Base-by-base conservation (phyloP, 1,140 invertebrate species). In the Homalodisca vitripennis region DNA sequence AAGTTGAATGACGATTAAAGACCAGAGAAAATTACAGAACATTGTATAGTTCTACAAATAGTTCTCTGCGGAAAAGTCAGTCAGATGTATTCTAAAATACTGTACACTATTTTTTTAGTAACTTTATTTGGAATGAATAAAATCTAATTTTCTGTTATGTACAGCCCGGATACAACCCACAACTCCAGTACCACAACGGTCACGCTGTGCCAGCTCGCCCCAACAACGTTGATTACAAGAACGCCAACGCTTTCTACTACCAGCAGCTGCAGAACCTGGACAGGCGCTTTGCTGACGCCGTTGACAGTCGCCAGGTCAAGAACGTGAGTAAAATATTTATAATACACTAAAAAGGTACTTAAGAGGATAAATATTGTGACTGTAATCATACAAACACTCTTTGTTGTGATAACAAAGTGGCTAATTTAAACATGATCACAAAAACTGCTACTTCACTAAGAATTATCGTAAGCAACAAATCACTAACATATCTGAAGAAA, bases 151-250 rank as follows among this genome's bases (percentile, higher is more conserved):
- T 68, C n/a, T 34, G 47, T 66, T 20, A 27, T 13, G 22, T 65
- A 22, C 51, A 72, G 68, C n/a, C 62, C 22, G 71, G 68, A n/a
- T 72, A 66, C 71, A 72, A 72, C 62, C 71, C 71, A 1, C n/a
- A 70, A 17, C 68, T 72, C 13, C 67, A 69, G 47, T 60, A 72
- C 51, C 31, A 55, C 3, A 72, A 72, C 48, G 71, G 71, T 22
- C 47, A 70, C 30, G 47, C 67, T 13, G 48, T 72, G n/a, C 71
- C 71, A 20, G 68, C 51, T 20, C 60, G 71, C 24, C 67, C 67
- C 2, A n/a, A 47, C 1, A 70, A 70, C 51, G 30, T 46, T 48
- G 34, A 65, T 20, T 62, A 63, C 68, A 64, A 31, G 2, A 48
- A 64, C n/a, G 57, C 57, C 62, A 68, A 72, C 68, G 46, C 47